Conservation (phyloP, 2,113 vertebrate species). For the Chlamydotis undulata region DNA sequence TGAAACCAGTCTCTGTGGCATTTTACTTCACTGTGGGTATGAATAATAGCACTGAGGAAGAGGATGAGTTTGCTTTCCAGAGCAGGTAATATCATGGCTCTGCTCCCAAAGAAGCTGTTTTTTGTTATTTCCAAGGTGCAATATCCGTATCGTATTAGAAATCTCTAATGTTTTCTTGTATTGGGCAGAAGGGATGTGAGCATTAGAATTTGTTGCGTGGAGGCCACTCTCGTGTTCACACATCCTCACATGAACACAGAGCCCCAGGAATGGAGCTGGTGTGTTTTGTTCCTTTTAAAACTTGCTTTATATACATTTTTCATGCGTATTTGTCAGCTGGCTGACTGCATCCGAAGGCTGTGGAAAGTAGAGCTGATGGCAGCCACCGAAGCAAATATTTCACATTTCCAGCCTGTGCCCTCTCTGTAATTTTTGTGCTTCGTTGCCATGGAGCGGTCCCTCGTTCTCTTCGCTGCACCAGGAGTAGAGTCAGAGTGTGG, state of each 20-base stretch:
- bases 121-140: background rate
- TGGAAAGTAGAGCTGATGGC: background rate
- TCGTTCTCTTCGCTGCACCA: background rate
- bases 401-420: background rate
- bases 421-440: background rate
- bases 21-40: background rate
- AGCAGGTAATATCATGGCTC: background rate
- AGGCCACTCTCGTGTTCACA: accelerated
- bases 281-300: background rate
- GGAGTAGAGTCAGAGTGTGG: background rate
- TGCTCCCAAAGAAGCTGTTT: background rate
- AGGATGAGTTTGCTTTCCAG: background rate
- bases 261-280: background rate
- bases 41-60: background rate
- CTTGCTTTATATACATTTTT: background rate
- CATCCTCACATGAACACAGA: background rate
- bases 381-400: background rate
- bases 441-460: conserved; percentile 36
- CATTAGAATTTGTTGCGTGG: background rate
- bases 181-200: background rate
- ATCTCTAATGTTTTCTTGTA: background rate
- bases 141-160: accelerated
- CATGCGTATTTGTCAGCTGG: background rate
- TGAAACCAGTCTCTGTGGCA: background rate
- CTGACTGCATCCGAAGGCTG: background rate